Conservation (phyloP, 2,797 vertebrate species). For the Poeciliopsis infans region DNA sequence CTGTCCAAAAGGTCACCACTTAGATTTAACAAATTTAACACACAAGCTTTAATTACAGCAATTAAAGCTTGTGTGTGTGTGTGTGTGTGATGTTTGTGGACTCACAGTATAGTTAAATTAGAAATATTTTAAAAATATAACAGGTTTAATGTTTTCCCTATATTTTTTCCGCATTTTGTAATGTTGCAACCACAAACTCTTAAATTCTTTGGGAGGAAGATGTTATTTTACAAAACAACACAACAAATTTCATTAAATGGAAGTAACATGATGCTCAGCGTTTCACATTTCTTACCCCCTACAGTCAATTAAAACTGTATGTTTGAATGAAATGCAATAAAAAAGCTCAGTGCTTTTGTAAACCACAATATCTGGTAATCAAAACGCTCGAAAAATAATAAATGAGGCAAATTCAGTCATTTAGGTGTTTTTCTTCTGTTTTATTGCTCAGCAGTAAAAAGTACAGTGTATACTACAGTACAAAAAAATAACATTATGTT, state of each 20-base stretch:
- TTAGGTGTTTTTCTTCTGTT: slow-evolving; percentile 64
- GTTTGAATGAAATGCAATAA: background rate
- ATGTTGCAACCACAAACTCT: background rate
- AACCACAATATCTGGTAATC: background rate
- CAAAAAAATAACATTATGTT: slow-evolving; percentile 80
- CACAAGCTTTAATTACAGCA: background rate
- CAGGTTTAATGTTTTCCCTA: background rate
- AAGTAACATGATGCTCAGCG: background rate
- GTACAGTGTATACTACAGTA: slow-evolving; percentile 86
- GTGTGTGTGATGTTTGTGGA: background rate
- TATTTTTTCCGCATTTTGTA: background rate
- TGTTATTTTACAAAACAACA: background rate
- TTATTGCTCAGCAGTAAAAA: slow-evolving; percentile 88
- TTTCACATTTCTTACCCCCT: background rate
- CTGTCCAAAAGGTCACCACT: background rate
- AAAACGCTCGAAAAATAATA: background rate
- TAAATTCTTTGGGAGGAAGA: background rate
- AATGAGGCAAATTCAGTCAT: slow-evolving; percentile 7
- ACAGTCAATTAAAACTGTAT: background rate
- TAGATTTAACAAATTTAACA: background rate
- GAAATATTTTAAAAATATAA: slow-evolving; percentile 5
- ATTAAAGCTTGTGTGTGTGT: background rate
- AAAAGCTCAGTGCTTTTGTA: background rate
- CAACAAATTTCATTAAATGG: background rate
- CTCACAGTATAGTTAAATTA: background rate